Base-by-base conservation (phyloP, 1,140 invertebrate species). In the Trichogramma pretiosum region DNA sequence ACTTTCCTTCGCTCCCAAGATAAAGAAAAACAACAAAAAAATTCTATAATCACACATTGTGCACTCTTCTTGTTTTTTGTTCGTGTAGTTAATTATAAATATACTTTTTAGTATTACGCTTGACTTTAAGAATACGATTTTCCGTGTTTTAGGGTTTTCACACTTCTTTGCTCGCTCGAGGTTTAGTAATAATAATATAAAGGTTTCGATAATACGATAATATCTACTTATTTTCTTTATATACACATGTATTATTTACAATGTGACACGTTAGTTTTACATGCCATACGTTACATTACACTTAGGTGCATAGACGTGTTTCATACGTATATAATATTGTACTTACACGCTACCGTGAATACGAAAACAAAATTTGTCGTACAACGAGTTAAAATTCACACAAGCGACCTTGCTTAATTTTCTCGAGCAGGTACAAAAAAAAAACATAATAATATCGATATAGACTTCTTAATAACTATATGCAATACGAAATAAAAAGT, bases 401-500 rank as follows among this genome's bases (percentile, higher is more conserved):
- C 22, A 21, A 21, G 18, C 13, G 5, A 37, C 18, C 11, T 19
- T 17, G 13, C 8, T 8, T 38, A 38, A n/a, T 34, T 34, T 35
- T 48, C 23, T 48, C n/a, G 9, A 36, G 42, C 38, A 48, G 33
- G 38, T 48, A 48, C 46, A 42, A 21, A 48, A 42, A 16, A 42
- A 13, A 37, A 48, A 33, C 36, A 23, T 28, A 42, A 42, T 42
- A 30, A 35, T 36, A 19, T 30, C n/a, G n/a, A n/a, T 41, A 41
- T 33, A 14, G 28, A 7, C 3, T 18, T 13, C 2, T 13, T 19
- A 7, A 30, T 16, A 22, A 14, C n/a, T n/a, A n/a, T n/a, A n/a
- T n/a, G n/a, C n/a, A n/a, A n/a, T n/a, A n/a, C n/a, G n/a, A n/a
- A n/a, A n/a, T n/a, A n/a, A n/a, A n/a, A n/a, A n/a, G n/a, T n/a